Evolutionary conservation across 2,113 vertebrate genomes (phyloP).

Genomic region (Choloepus hoffmanni): DNA sequence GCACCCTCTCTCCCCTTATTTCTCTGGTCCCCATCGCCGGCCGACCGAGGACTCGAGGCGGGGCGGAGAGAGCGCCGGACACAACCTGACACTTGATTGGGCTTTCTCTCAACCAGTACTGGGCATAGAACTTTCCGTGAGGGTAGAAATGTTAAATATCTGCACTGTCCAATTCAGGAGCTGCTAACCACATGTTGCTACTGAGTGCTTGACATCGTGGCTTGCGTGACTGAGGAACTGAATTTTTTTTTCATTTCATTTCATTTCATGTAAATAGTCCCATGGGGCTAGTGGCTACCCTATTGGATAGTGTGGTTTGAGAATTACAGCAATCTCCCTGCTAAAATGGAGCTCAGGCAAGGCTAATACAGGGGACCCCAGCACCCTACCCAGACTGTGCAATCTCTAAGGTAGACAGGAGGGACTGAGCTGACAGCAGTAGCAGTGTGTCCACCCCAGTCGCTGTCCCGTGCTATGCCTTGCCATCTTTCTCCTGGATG

Average conservation of each 20-base stretch:
- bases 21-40: no score
- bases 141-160: background rate
- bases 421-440: rapidly evolving
- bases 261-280: background rate
- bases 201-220: background rate
- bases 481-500: background rate
- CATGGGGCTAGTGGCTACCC: slow-evolving; percentile 1
- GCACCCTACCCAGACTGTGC: no score
- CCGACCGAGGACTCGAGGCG: no score
- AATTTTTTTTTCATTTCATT: slow-evolving; percentile 29
- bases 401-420: background rate
- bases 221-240: background rate
- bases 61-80: no score
- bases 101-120: background rate
- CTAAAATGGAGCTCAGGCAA: background rate
- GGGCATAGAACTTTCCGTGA: background rate
- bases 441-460: background rate
- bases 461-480: background rate
- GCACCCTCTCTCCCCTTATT: no score
- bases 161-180: background rate
- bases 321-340: background rate
- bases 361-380: rapidly evolving
- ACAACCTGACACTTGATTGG: rapidly evolving
- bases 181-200: background rate
- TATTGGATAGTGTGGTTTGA: background rate